Percentiles rank a stretch among this genome's conserved stretches.
These are phyloP conservation scores for Anagrus nilaparvatae DNA, from an alignment of 1,140 invertebrate genomes.

Conservation along the genomic window DNA sequence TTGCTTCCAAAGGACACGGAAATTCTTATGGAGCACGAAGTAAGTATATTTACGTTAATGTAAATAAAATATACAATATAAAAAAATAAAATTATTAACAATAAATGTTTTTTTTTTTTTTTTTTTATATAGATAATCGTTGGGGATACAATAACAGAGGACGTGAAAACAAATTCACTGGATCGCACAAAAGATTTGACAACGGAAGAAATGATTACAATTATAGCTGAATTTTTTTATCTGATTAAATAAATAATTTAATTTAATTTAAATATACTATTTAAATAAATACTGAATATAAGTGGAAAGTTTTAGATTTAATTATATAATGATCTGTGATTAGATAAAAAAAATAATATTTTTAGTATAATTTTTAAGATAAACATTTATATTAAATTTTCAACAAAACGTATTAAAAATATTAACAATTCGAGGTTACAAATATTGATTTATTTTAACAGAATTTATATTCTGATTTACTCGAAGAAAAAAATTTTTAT, in stretches of 20 bases:
- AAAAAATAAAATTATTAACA: neutral
- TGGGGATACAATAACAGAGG: slow-evolving; percentile 29
- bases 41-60: slow-evolving; percentile 23
- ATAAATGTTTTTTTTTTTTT: slow-evolving; percentile 16
- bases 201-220: slow-evolving; percentile 23
- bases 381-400: too few relatives aligned
- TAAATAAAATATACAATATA: too few relatives aligned
- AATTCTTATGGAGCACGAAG: slow-evolving; percentile 30
- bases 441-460: too few relatives aligned
- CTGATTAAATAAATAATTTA: too few relatives aligned
- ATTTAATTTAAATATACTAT: slow-evolving; percentile 2
- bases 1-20: slow-evolving; percentile 34
- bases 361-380: too few relatives aligned
- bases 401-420: too few relatives aligned
- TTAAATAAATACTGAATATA: slow-evolving; percentile 10
- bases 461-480: too few relatives aligned
- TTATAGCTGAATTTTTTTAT: slow-evolving; percentile 28
- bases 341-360: too few relatives aligned
- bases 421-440: too few relatives aligned
- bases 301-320: slow-evolving; percentile 13
- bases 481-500: too few relatives aligned
- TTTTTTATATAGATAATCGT: too few relatives aligned
- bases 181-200: slow-evolving; percentile 31
- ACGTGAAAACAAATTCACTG: slow-evolving; percentile 31
- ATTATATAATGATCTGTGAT: slow-evolving; percentile 16